Conservation (phyloP, 2,797 vertebrate species). For the Lepidocolaptes lacrymiger region DNA sequence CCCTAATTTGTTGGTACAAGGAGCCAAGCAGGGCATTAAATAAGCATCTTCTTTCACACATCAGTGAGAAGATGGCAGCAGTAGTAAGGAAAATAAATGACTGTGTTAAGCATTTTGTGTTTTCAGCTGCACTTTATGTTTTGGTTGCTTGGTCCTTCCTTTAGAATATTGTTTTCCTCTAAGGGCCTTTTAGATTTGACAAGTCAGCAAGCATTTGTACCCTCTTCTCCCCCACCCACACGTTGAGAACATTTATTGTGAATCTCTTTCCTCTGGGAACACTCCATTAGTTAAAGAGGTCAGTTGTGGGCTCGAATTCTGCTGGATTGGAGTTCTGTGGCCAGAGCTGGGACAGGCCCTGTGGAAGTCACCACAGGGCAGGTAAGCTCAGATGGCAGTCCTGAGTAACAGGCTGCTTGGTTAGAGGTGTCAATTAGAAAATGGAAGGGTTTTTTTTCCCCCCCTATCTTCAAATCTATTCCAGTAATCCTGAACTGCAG, state of each 20-base stretch:
- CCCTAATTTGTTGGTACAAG: neutral
- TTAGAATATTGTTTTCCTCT: neutral
- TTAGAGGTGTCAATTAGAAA: neutral
- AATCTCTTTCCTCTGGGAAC: neutral
- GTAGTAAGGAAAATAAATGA: neutral
- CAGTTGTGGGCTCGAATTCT: neutral
- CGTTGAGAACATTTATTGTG: rapidly evolving
- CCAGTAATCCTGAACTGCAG: neutral
- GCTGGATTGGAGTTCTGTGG: neutral
- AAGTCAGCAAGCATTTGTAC: neutral
- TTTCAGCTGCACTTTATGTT: neutral
- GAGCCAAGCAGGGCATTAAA: neutral
- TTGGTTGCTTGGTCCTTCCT: neutral
- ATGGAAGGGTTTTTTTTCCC: neutral
- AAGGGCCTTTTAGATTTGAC: neutral
- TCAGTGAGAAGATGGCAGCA: neutral
- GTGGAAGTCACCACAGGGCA: neutral
- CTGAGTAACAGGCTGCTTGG: neutral
- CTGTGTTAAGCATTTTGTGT: neutral
- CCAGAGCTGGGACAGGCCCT: neutral
- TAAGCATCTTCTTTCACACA: rapidly evolving
- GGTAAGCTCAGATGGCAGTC: neutral
- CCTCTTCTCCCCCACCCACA: rapidly evolving
- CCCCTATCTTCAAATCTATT: neutral
- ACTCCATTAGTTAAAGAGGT: neutral